phyloP scores from a whole-genome alignment of 2,888 invertebrate species.

The Polymixis flavicincta region DNA sequence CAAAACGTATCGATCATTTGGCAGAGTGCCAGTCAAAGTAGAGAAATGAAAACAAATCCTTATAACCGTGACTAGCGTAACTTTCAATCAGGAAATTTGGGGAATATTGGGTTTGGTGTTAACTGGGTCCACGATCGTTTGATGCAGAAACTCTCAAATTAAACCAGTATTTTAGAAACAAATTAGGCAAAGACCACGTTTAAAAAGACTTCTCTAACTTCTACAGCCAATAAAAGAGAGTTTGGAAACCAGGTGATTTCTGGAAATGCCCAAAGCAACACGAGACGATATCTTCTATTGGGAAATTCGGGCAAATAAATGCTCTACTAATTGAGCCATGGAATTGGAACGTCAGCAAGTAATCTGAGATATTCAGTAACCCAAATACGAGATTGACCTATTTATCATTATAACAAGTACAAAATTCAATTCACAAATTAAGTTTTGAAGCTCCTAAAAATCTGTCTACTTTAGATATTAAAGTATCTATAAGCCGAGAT shows the following conservation, averaged over 20 bases:
- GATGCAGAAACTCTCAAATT: slow-evolving; percentile 7
- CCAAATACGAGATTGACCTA: background rate
- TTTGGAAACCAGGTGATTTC: background rate
- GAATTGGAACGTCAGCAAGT: background rate
- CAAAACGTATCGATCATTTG: slow-evolving; percentile 87
- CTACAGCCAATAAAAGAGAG: background rate
- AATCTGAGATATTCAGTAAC: background rate
- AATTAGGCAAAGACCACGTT: slow-evolving; percentile 11
- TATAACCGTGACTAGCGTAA: slow-evolving; percentile 56
- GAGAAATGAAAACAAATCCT: slow-evolving; percentile 83
- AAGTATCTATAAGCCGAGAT: slow-evolving; percentile 20
- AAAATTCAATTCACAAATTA: background rate
- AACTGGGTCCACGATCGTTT: slow-evolving; percentile 42
- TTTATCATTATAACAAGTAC: background rate
- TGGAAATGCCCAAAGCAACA: slow-evolving; percentile 10
- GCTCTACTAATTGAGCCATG: slow-evolving; percentile 2
- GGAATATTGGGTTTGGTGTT: slow-evolving; percentile 33
- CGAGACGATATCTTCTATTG: slow-evolving; percentile 4
- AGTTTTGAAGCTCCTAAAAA: slow-evolving; percentile 11
- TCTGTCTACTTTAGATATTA: background rate
- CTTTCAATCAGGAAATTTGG: slow-evolving; percentile 65
- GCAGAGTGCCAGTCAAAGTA: slow-evolving; percentile 80
- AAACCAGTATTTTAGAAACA: slow-evolving; percentile 19
- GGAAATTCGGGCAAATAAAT: slow-evolving; percentile 17
- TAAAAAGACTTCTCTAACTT: slow-evolving; percentile 20